phyloP scores from a whole-genome alignment of 2,888 invertebrate genomes.

The Ormyrus pomaceus region DNA sequence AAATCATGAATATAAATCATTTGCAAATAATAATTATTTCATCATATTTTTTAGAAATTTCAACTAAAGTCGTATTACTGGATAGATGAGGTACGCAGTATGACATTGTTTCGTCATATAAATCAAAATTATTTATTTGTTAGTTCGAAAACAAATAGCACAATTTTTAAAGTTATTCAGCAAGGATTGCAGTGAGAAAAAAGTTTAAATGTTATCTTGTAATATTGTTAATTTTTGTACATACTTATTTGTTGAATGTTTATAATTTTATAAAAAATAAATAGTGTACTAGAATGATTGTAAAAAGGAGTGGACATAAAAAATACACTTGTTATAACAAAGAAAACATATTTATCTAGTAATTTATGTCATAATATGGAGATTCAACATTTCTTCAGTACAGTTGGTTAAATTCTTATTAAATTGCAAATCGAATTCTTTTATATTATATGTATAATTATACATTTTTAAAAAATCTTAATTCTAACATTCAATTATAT shows the following conservation, averaged over 20 bases:
- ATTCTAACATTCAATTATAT: constrained; percentile 44
- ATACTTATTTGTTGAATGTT: constrained; percentile 17
- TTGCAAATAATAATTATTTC: constrained; percentile 12
- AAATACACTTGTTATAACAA: constrained; percentile 58
- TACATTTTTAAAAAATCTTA: constrained; percentile 49
- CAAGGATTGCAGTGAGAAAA: constrained; percentile 58
- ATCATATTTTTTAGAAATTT: constrained; percentile 63
- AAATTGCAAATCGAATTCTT: constrained; percentile 63
- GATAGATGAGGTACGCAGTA: constrained; percentile 61
- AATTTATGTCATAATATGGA: constrained; percentile 61
- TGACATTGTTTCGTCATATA: constrained; percentile 63
- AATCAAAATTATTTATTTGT: constrained; percentile 63
- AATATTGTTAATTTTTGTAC: not conserved
- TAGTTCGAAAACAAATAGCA: constrained; percentile 62
- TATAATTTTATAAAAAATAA: not conserved
- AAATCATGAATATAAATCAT: constrained; percentile 8
- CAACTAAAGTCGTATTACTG: constrained; percentile 60
- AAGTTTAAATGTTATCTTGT: constrained; percentile 12
- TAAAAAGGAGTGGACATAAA: constrained; percentile 7
- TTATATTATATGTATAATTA: constrained; percentile 45
- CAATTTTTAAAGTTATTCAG: constrained; percentile 63
- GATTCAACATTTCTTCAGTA: constrained; percentile 61
- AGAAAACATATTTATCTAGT: constrained; percentile 63
- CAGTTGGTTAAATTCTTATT: constrained; percentile 58
- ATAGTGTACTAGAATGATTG: not conserved